Evolutionary conservation across 2,888 invertebrate genomes (phyloP), one percentile per base, ranked within the genome.

Genomic region (Cataglyphis cursor): DNA sequence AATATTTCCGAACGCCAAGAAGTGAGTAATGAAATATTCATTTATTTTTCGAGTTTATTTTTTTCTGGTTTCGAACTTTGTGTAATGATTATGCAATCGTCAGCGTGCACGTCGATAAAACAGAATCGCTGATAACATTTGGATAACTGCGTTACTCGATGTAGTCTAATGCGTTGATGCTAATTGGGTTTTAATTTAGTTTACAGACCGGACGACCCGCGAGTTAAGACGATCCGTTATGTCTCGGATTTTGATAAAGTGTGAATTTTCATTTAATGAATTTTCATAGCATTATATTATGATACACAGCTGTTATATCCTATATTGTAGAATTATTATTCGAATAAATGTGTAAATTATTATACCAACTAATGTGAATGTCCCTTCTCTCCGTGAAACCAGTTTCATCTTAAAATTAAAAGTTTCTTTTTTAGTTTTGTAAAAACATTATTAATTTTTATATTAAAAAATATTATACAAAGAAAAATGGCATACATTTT

Each of bases 171-270:
- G 38, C n/a, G 12, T 5, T 65, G 66, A 82, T 8, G 9, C 8
- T 15, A 54, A 54, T 66, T 66, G 38, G 21, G 18, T 31, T 31
- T 41, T 83, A 35, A 73, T 51, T 74, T 85, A 93, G 93, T 93
- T 81, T 68, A 82, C 38, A 89, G 93, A 82, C 90, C 93, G 0
- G 89, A 89, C 1, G 91, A 93, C 86, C 93, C 92, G 9, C 44
- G 48, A 70, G 83, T 85, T 6, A 3, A 48, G 2, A 64, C 2
- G 6, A 91, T 93, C 9, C 82, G 84, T 62, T 57, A 68, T 2
- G 38, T 73, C 10, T 84, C 87, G 0, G 0, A 0, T 3, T 12
- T 72, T 24, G 85, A 85, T 31, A 2, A 61, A n/a, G 1, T 10
- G 0, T 51, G n/a, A 73, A 80, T 44, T 70, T 15, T 21, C 4